Conservation (phyloP, 2,797 vertebrate genomes). For the Sebastes steindachneri region DNA sequence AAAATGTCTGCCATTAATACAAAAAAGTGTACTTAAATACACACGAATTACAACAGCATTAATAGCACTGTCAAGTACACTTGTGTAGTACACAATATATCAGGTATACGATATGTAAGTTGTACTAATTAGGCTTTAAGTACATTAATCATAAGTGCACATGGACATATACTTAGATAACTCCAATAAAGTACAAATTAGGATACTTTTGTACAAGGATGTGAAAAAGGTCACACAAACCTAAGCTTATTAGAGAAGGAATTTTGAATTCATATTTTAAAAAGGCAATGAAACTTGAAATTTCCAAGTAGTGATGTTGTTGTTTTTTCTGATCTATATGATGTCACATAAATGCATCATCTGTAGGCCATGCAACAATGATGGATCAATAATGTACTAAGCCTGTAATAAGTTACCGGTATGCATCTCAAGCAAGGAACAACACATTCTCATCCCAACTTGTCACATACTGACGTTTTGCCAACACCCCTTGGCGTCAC, state of each 20-base stretch:
- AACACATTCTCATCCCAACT: too few relatives aligned
- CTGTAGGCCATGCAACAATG: neutral
- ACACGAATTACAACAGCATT: neutral
- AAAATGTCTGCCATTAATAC: neutral
- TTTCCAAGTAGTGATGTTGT: neutral
- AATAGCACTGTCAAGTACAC: neutral
- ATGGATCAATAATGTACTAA: neutral
- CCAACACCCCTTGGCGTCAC: too few relatives aligned
- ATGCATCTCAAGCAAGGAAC: neutral
- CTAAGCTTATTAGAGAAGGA: neutral
- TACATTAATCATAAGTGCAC: neutral
- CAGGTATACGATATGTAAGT: neutral
- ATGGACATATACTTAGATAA: neutral
- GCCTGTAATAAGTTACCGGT: neutral
- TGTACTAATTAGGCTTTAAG: neutral
- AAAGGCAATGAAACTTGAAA: neutral
- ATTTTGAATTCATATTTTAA: neutral
- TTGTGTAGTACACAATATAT: neutral
- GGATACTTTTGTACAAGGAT: neutral
- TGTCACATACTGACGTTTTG: too few relatives aligned
- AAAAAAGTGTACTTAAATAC: neutral
- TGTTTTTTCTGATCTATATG: neutral
- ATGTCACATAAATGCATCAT: neutral
- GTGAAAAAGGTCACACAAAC: neutral
- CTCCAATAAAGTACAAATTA: neutral